These are phyloP conservation scores for Diaprepes abbreviatus DNA, from an alignment of 2,888 invertebrate genomes.

Conservation along the genomic window DNA sequence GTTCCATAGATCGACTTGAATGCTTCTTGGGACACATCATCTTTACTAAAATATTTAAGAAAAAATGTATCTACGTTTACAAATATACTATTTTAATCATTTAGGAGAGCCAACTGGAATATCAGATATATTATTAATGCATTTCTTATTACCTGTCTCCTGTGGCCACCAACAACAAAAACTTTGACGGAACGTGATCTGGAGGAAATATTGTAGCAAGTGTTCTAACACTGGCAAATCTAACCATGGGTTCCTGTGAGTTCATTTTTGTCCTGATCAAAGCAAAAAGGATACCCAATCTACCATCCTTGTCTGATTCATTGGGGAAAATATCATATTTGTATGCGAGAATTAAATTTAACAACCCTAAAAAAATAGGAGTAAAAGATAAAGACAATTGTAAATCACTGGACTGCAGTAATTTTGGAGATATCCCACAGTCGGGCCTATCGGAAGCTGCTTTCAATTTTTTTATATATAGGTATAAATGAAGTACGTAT, in stretches of 20 bases:
- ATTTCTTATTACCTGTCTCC: constrained; percentile 89
- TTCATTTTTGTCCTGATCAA: constrained; percentile 81
- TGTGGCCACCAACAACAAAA: constrained; percentile 84
- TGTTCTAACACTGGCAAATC: constrained; percentile 88
- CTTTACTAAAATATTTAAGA: constrained; percentile 72
- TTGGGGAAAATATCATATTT: constrained; percentile 61
- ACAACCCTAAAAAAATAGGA: constrained; percentile 52
- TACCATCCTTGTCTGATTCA: constrained; percentile 63
- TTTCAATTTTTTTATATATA: too few species aligned
- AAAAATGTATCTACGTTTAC: too few species aligned
- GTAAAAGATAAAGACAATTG: too few species aligned
- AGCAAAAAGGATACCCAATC: constrained; percentile 67
- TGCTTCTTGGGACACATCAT: constrained; percentile 82
- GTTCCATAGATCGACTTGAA: constrained; percentile 82
- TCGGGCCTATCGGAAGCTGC: too few species aligned
- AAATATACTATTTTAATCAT: too few species aligned
- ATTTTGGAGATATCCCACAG: too few species aligned
- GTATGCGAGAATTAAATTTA: constrained; percentile 63
- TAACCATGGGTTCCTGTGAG: constrained; percentile 82
- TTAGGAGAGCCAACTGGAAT: too few species aligned
- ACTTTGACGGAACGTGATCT: constrained; percentile 86
- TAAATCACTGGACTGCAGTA: too few species aligned
- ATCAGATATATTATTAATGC: too few species aligned
- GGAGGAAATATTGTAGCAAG: constrained; percentile 85
- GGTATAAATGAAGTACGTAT: too few species aligned